These are phyloP conservation scores for Vannuccia rotundouncinata DNA, from an alignment of 2,888 invertebrate genomes.

Conservation along the genomic window DNA sequence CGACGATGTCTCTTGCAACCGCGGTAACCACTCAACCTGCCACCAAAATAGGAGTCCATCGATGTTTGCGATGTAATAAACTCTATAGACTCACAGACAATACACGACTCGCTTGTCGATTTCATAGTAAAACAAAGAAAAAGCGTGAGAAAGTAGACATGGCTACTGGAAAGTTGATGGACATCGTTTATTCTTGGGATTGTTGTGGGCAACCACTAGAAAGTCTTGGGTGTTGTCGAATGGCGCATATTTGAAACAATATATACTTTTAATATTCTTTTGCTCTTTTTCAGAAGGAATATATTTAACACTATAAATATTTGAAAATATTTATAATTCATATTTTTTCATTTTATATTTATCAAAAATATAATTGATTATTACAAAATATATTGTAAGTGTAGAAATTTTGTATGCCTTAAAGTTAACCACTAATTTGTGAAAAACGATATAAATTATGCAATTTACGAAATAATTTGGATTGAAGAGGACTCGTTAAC, in stretches of 20 bases:
- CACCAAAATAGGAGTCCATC: conserved; percentile 6
- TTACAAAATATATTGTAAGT: too few relatives aligned
- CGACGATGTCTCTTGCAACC: not conserved
- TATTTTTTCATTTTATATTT: too few relatives aligned
- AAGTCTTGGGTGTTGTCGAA: conserved; percentile 46
- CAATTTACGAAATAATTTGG: too few relatives aligned
- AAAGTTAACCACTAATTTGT: too few relatives aligned
- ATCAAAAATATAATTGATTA: too few relatives aligned
- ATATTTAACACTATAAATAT: too few relatives aligned
- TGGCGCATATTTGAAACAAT: not conserved
- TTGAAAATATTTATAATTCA: too few relatives aligned
- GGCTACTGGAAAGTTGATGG: conserved; percentile 46
- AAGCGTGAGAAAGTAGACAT: conserved; percentile 47
- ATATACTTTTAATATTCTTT: too few relatives aligned
- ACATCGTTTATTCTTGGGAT: conserved; percentile 48
- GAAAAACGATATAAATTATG: too few relatives aligned
- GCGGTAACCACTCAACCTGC: not conserved
- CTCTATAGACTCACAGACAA: conserved; percentile 49
- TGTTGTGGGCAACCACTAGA: conserved; percentile 48
- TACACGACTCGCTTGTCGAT: conserved; percentile 49
- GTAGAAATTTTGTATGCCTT: too few relatives aligned
- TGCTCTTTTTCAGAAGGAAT: too few relatives aligned
- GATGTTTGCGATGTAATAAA: conserved; percentile 50
- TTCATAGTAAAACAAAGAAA: conserved; percentile 49
- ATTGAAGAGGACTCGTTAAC: too few relatives aligned